Evolutionary conservation across 1,140 invertebrate genomes (phyloP).

Genomic region (Bombus breviceps): DNA sequence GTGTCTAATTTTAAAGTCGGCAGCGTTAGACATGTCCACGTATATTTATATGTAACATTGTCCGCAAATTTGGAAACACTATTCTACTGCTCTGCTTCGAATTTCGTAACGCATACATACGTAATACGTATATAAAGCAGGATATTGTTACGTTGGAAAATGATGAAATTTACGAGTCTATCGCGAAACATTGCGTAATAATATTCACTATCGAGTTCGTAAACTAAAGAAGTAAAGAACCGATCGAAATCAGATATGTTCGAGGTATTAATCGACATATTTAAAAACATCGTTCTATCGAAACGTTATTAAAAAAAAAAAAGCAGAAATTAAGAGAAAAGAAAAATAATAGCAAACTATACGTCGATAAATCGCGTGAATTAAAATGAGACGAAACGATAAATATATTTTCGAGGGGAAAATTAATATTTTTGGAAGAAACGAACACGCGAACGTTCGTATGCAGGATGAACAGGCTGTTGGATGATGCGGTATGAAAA

Average conservation of each 20-base stretch:
- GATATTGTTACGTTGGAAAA: background rate
- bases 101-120: background rate
- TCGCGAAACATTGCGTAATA: background rate
- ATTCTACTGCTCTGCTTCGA: background rate
- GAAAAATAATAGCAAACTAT: background rate
- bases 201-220: background rate
- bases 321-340: background rate
- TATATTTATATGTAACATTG: background rate
- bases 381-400: background rate
- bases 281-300: background rate
- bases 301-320: background rate
- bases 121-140: background rate
- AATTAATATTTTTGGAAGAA: constrained; percentile 52
- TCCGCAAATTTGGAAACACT: background rate
- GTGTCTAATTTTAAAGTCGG: background rate
- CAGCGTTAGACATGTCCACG: background rate
- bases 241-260: no score
- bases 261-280: no score
- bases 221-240: background rate
- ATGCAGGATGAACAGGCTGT: constrained; percentile 61
- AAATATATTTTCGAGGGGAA: background rate
- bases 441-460: constrained; percentile 27
- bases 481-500: constrained; percentile 71
- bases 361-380: background rate
- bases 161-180: background rate